phyloP scores from a whole-genome alignment of 2,888 invertebrate species.

The Ectropis crepuscularia region DNA sequence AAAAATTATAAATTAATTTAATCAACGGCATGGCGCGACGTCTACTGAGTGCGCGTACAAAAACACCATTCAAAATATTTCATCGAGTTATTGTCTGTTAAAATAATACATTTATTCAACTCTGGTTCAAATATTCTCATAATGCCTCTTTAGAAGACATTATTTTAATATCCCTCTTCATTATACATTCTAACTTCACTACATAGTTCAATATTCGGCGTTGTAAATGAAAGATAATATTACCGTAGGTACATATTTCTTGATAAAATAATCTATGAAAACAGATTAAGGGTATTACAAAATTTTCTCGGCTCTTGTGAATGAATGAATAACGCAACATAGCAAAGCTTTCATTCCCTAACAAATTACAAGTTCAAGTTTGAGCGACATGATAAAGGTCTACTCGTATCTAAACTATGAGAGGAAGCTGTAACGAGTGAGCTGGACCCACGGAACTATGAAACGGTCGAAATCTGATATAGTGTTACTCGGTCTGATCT shows the following conservation, averaged over 20 bases:
- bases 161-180: conserved; percentile 14
- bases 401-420: no score
- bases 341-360: conserved; percentile 6
- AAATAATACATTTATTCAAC: no score
- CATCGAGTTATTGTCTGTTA: no score
- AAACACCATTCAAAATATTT: no score
- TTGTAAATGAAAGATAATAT: background rate
- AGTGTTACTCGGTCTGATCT: no score
- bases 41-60: no score
- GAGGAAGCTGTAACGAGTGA: no score
- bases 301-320: conserved; percentile 13
- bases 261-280: conserved; percentile 2
- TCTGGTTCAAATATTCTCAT: no score
- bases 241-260: background rate
- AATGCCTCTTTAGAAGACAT: conserved; percentile 22
- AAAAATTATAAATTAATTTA: no score
- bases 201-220: background rate
- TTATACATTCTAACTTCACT: background rate
- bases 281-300: conserved; percentile 5
- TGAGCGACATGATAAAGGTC: conserved; percentile 1
- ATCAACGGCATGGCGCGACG: no score
- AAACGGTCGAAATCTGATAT: no score
- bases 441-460: no score
- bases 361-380: conserved; percentile 9
- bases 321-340: conserved; percentile 24